Evolutionary conservation across 2,888 invertebrate species (phyloP).

Genomic region (Tillus elongatus): DNA sequence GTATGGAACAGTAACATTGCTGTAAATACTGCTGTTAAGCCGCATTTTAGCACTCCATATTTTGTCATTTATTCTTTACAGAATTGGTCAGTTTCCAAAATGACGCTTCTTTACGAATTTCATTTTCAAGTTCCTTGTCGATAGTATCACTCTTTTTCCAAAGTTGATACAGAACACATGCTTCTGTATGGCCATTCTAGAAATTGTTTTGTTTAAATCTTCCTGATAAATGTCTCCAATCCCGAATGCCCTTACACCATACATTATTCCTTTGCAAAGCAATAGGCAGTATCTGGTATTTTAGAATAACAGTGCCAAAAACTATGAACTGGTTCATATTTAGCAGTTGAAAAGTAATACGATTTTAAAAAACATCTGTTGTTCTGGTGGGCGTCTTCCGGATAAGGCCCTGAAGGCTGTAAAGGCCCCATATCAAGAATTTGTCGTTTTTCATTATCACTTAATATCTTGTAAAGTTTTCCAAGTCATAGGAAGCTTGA

Average conservation of each 20-base stretch:
- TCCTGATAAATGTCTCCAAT: slow-evolving; percentile 17
- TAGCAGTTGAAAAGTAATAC: slow-evolving; percentile 10
- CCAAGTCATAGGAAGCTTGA: slow-evolving; percentile 5
- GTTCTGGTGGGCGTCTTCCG: slow-evolving; percentile 9
- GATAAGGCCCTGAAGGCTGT: slow-evolving; percentile 11
- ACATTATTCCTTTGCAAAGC: slow-evolving; percentile 9
- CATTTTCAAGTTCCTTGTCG: no score
- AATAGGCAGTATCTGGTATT: slow-evolving; percentile 8
- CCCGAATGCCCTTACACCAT: slow-evolving; percentile 8
- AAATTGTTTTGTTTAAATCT: slow-evolving; percentile 15
- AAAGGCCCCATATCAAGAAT: slow-evolving; percentile 15
- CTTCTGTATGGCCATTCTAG: slow-evolving; percentile 12
- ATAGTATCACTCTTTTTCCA: slow-evolving; percentile 18
- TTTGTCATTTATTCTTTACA: slow-evolving; percentile 14
- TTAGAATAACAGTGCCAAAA: slow-evolving; percentile 8
- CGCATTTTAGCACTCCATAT: slow-evolving; percentile 19
- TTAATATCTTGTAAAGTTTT: slow-evolving; percentile 13
- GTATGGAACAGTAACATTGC: no score
- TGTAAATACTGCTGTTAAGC: slow-evolving; percentile 9
- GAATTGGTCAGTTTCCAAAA: slow-evolving; percentile 17
- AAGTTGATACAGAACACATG: slow-evolving; percentile 15
- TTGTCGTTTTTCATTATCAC: slow-evolving; percentile 15
- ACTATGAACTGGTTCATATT: slow-evolving; percentile 8
- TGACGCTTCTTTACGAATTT: slow-evolving; percentile 15
- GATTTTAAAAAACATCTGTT: slow-evolving; percentile 10